Percentiles rank a stretch among this genome's conserved stretches.
phyloP scores from a whole-genome alignment of 92 coral and sea anemone genomes.

The Porites lobata region DNA sequence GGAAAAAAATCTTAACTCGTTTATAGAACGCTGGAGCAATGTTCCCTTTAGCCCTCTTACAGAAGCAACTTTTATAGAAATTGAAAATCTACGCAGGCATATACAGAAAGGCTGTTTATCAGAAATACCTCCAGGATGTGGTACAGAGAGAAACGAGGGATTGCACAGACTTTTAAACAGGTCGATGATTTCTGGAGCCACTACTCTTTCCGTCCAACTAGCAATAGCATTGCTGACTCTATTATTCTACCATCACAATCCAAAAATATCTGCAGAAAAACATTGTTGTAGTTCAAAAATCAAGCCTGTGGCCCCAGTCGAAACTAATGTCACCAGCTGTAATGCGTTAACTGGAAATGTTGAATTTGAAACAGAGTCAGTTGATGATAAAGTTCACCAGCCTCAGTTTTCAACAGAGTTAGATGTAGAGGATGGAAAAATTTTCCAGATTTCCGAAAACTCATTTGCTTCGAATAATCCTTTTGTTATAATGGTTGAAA shows the following conservation, averaged over 20 bases:
- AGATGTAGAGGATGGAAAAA: too few relatives aligned
- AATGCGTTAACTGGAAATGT: neutral
- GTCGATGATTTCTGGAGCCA: neutral
- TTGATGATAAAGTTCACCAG: neutral
- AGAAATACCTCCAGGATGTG: slow-evolving; percentile 32
- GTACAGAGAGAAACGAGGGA: slow-evolving; percentile 46
- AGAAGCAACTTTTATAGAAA: too few relatives aligned
- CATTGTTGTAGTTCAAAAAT: too few relatives aligned
- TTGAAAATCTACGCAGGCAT: neutral
- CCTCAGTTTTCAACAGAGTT: neutral
- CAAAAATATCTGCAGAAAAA: too few relatives aligned
- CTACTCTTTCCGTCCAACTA: too few relatives aligned
- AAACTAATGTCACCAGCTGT: neutral
- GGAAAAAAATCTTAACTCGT: neutral
- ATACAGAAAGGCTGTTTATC: slow-evolving; percentile 49
- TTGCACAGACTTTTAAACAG: slow-evolving; percentile 45
- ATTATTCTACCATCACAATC: too few relatives aligned
- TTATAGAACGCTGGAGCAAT: neutral
- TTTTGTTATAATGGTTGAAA: slow-evolving; percentile 18
- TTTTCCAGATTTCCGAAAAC: too few relatives aligned
- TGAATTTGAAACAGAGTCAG: neutral
- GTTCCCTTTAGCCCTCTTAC: neutral
- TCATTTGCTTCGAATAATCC: neutral
- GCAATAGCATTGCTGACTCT: too few relatives aligned
- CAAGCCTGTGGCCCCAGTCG: neutral